Conservation (phyloP, 2,113 vertebrate genomes). For the Mustelus asterias region DNA sequence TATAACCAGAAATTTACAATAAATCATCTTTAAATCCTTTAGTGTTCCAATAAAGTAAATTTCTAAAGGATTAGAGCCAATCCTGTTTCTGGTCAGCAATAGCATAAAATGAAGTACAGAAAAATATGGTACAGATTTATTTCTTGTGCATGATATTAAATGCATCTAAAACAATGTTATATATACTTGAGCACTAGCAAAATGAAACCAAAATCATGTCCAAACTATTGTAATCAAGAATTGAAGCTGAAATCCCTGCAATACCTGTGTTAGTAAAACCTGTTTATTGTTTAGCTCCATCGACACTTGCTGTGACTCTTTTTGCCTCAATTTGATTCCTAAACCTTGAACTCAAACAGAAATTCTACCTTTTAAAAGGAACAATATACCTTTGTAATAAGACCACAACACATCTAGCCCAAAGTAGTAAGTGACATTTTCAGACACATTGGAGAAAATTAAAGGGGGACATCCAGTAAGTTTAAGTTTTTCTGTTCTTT, state of each 20-base stretch:
- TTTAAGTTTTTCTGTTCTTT: neutral
- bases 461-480: neutral
- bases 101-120: constrained; percentile 20
- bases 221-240: constrained; percentile 20
- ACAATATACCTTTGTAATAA: constrained; percentile 5
- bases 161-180: constrained; percentile 17
- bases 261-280: constrained; percentile 12
- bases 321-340: constrained; percentile 18
- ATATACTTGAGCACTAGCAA: neutral
- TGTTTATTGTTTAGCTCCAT: neutral
- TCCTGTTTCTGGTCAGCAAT: constrained; percentile 6
- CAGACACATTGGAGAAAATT: neutral
- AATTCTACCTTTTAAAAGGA: neutral
- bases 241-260: constrained; percentile 20
- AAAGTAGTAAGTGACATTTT: neutral
- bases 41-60: neutral
- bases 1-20: constrained; percentile 30
- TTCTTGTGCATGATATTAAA: constrained; percentile 17
- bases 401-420: constrained; percentile 19
- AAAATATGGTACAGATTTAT: constrained; percentile 13
- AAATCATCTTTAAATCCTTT: constrained; percentile 35
- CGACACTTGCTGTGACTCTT: neutral
- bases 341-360: neutral
- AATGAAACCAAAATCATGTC: constrained; percentile 17
- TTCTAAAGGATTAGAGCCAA: constrained; percentile 16